These are phyloP conservation scores for Ictidomys tridecemlineatus DNA, from an alignment of 2,113 vertebrate species.

Conservation along the genomic window DNA sequence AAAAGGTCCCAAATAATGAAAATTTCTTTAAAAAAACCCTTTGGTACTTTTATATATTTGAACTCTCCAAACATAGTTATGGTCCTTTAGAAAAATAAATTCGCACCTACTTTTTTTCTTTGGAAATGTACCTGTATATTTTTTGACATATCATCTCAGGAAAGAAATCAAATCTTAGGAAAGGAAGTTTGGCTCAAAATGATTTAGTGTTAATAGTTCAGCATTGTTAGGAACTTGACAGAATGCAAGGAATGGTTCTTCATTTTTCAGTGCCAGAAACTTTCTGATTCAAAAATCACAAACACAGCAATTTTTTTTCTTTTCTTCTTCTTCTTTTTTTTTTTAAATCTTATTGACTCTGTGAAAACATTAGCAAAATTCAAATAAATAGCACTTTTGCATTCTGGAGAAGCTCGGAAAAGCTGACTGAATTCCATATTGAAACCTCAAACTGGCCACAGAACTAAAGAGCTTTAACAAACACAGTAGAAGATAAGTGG, in stretches of 20 bases:
- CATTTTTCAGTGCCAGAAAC: constrained; percentile 71
- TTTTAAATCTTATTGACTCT: constrained; percentile 19
- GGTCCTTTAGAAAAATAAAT: constrained; percentile 9
- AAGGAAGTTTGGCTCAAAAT: constrained; percentile 47
- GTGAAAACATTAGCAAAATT: constrained; percentile 76
- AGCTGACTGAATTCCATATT: constrained; percentile 49
- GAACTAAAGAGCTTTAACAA: constrained; percentile 23
- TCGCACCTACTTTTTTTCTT: neutral
- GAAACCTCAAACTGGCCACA: neutral
- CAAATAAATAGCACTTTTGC: constrained; percentile 68
- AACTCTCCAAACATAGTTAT: neutral
- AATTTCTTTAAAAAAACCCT: neutral
- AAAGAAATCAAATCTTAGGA: constrained; percentile 63
- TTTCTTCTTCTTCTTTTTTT: neutral
- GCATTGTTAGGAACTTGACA: constrained; percentile 58
- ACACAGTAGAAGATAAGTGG: neutral
- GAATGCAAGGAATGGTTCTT: constrained; percentile 62
- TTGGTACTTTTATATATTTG: neutral
- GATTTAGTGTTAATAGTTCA: constrained; percentile 63
- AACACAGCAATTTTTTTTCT: constrained; percentile 71
- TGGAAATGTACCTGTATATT: neutral
- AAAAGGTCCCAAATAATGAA: neutral
- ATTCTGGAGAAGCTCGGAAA: constrained; percentile 60
- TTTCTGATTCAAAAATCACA: constrained; percentile 77
- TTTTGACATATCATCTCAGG: constrained; percentile 33